Percentiles rank a stretch among this genome's conserved stretches.
phyloP scores from a whole-genome alignment of 1,140 invertebrate genomes.

The Penaeus indicus region DNA sequence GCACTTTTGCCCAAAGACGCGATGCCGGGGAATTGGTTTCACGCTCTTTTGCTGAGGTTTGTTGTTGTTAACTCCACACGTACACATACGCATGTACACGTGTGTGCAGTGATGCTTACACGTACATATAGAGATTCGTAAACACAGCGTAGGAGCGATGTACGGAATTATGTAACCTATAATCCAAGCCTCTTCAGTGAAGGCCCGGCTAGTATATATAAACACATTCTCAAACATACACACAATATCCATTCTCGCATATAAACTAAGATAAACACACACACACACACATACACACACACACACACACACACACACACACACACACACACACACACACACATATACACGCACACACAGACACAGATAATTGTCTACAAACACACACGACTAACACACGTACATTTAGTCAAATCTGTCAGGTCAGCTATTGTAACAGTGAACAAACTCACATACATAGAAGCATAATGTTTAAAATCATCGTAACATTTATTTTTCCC shows the following conservation, averaged over 20 bases:
- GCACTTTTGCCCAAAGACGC: too few relatives aligned
- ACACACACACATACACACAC: slow-evolving; percentile 5
- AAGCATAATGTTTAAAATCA: too few relatives aligned
- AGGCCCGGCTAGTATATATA: neutral
- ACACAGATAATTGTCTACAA: neutral
- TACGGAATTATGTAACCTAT: neutral
- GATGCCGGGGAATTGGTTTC: too few relatives aligned
- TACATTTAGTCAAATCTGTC: neutral
- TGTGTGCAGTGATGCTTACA: neutral
- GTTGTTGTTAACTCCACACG: neutral
- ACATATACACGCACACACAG: neutral
- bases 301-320: too few relatives aligned
- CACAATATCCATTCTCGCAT: neutral
- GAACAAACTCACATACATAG: too few relatives aligned
- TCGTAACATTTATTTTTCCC: too few relatives aligned
- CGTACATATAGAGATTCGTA: neutral
- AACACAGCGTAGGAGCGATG: neutral
- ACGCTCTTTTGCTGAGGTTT: too few relatives aligned
- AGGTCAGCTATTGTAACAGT: neutral
- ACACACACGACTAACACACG: neutral
- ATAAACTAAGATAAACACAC: neutral
- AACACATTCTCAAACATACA: slow-evolving; percentile 1
- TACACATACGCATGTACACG: neutral
- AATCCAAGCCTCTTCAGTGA: too few relatives aligned
- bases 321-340: too few relatives aligned